These are phyloP conservation scores for Saguinus imperator DNA, from an alignment of 2,113 vertebrate genomes.

Conservation along the genomic window DNA sequence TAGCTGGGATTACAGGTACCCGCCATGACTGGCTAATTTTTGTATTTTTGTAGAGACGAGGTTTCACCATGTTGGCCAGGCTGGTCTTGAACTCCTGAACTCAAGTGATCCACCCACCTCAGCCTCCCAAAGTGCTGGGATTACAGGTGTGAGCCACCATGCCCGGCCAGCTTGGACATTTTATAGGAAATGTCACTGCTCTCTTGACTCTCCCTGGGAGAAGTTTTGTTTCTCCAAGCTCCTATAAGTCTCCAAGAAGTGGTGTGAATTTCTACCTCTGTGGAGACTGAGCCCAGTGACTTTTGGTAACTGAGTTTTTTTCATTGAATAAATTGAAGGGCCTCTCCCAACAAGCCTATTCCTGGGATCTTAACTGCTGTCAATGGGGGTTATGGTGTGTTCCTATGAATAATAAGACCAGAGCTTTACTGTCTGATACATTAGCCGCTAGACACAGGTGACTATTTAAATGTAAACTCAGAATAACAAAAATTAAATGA, in stretches of 20 bases:
- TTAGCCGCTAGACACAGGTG: neutral
- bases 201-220: neutral
- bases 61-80: too few relatives aligned
- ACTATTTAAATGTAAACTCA: neutral
- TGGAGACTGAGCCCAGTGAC: neutral
- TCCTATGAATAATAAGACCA: accelerated
- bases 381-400: neutral
- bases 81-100: too few relatives aligned
- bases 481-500: neutral
- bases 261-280: neutral
- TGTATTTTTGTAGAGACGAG: too few relatives aligned
- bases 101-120: too few relatives aligned
- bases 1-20: too few relatives aligned
- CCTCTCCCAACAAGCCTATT: neutral
- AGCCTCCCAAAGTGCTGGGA: too few relatives aligned
- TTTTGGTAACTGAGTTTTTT: neutral
- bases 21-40: too few relatives aligned
- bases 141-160: too few relatives aligned
- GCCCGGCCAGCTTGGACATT: neutral
- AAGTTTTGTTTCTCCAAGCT: neutral
- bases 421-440: accelerated
- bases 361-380: neutral
- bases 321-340: neutral
- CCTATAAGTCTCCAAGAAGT: neutral
- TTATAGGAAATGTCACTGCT: neutral